phyloP scores from a whole-genome alignment of 2,113 vertebrate species.

The Tachycineta bicolor region DNA sequence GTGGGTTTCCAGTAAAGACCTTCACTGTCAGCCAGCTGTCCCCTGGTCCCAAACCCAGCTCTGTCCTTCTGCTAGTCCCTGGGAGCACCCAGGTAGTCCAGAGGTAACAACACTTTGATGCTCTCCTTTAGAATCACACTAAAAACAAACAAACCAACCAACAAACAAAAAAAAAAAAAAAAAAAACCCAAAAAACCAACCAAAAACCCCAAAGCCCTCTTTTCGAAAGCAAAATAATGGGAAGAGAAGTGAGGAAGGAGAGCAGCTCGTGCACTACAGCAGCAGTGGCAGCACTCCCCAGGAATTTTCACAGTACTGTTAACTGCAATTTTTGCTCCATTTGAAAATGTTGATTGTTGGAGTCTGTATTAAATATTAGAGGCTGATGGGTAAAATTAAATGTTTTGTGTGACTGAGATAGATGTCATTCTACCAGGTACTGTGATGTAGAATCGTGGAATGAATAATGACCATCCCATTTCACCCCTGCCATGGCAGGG shows the following conservation, averaged over 20 bases:
- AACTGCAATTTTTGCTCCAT: not conserved
- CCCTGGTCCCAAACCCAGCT: not conserved
- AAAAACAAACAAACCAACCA: not conserved
- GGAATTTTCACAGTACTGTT: not conserved
- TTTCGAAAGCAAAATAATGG: not conserved
- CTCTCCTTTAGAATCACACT: not conserved
- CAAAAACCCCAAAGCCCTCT: not conserved
- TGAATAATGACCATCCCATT: not conserved
- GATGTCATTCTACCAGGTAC: not conserved
- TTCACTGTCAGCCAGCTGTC: not conserved
- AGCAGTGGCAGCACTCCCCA: not conserved
- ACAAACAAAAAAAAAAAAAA: not conserved
- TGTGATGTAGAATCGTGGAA: not conserved
- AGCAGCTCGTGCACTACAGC: not conserved
- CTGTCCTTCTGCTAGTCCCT: not conserved
- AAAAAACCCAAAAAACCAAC: not conserved
- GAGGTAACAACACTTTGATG: not conserved
- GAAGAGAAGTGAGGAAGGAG: not conserved
- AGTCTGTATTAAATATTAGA: not conserved
- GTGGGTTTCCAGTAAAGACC: not conserved
- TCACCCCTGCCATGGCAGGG: not conserved
- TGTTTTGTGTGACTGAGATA: accelerated
- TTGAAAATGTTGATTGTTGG: not conserved
- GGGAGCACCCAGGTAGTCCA: not conserved
- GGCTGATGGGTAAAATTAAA: not conserved